These are phyloP conservation scores for Myrmophylax atrothorax DNA, from an alignment of 2,113 vertebrate species.

Conservation along the genomic window DNA sequence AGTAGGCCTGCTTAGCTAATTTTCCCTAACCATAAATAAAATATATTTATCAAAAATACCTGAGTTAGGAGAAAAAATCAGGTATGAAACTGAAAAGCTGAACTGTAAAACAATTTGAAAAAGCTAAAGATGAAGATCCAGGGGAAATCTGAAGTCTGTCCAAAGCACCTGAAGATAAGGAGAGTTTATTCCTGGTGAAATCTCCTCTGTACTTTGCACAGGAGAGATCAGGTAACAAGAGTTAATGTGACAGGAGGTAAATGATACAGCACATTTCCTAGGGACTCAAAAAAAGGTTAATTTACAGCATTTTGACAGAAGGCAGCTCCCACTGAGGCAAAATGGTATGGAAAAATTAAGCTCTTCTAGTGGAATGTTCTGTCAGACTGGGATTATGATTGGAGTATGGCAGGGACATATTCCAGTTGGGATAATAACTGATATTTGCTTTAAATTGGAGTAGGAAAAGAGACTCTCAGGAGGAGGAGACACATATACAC, in stretches of 20 bases:
- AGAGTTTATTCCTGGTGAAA: slow-evolving; percentile 32
- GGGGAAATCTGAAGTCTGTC: slow-evolving; percentile 20
- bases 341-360: slow-evolving; percentile 15
- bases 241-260: slow-evolving; percentile 28
- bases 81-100: neutral
- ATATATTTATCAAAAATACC: neutral
- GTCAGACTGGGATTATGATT: neutral
- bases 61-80: neutral
- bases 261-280: slow-evolving; percentile 19
- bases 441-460: neutral
- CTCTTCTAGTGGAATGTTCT: neutral
- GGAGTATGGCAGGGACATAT: neutral
- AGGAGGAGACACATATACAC: neutral
- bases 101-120: slow-evolving; percentile 14
- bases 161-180: slow-evolving; percentile 34
- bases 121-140: slow-evolving; percentile 17
- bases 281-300: neutral
- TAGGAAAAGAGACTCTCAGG: neutral
- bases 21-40: neutral
- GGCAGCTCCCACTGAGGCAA: neutral
- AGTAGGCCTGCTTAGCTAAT: neutral
- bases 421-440: neutral
- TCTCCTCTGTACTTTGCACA: neutral
- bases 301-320: slow-evolving; percentile 27
- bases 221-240: neutral